Conservation (phyloP, 2,797 vertebrate genomes). For the Peromyscus attwateri region DNA sequence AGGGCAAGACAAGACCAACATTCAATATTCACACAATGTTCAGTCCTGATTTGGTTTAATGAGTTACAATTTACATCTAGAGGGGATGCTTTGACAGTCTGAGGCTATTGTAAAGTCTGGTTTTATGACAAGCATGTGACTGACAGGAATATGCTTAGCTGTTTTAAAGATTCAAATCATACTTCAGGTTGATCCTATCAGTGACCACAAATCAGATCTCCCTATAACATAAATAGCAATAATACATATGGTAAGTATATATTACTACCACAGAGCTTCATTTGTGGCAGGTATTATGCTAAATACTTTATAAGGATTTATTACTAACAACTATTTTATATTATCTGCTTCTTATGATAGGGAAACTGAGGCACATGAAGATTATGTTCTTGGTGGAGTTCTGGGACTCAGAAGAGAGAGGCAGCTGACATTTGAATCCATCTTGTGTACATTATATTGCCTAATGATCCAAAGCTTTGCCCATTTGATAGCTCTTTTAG, state of each 20-base stretch:
- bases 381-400: not conserved
- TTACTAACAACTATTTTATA: not conserved
- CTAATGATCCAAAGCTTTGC: not conserved
- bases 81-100: not conserved
- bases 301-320: not conserved
- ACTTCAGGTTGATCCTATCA: not conserved
- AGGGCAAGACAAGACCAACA: constrained; percentile 10
- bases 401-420: not conserved
- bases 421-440: not conserved
- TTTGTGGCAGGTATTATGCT: not conserved
- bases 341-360: not conserved
- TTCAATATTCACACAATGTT: not conserved
- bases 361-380: constrained; percentile 25
- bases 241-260: not conserved
- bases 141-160: not conserved
- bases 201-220: not conserved
- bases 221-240: not conserved
- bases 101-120: not conserved
- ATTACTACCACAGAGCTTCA: not conserved
- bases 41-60: constrained; percentile 12
- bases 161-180: not conserved
- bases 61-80: not conserved
- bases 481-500: constrained; percentile 1
- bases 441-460: not conserved
- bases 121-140: not conserved